Conservation (phyloP, 2,888 invertebrate species). For the Sinelater perroti region DNA sequence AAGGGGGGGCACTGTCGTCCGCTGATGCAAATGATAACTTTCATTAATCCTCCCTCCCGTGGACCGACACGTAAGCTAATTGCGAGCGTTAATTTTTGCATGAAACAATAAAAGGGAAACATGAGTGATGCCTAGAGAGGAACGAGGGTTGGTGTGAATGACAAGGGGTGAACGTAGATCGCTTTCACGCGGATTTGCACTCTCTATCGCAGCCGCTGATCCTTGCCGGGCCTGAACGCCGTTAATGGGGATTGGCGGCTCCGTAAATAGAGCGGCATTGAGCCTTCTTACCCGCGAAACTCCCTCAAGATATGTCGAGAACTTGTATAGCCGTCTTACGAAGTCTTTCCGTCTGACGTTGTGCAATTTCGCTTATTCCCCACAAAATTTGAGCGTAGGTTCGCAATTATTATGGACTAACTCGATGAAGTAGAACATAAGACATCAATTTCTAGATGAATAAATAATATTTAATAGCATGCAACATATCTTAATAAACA, state of each 20-base stretch:
- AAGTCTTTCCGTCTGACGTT: conserved; percentile 35
- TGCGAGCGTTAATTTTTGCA: conserved; percentile 25
- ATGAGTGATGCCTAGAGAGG: conserved; percentile 22
- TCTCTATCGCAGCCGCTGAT: conserved; percentile 53
- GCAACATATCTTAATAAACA: no score
- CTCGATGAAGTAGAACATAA: no score
- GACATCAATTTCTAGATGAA: no score
- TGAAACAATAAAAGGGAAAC: conserved; percentile 28
- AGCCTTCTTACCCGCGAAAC: conserved; percentile 54
- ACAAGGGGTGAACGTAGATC: conserved; percentile 52
- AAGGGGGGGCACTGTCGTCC: no score
- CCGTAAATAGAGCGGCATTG: conserved; percentile 62
- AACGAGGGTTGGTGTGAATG: conserved; percentile 47
- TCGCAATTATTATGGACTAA: no score
- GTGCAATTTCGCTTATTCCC: conserved; percentile 24
- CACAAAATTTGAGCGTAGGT: no score
- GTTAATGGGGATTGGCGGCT: conserved; percentile 62
- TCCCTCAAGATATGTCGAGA: conserved; percentile 39
- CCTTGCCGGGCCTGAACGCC: conserved; percentile 54
- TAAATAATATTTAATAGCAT: no score
- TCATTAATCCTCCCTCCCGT: not conserved
- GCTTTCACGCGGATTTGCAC: conserved; percentile 59
- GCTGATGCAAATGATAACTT: no score
- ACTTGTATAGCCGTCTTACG: conserved; percentile 36
- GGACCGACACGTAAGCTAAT: conserved; percentile 6